Evolutionary conservation across 2,113 vertebrate species (phyloP).

Genomic region (Nycticebus coucang): DNA sequence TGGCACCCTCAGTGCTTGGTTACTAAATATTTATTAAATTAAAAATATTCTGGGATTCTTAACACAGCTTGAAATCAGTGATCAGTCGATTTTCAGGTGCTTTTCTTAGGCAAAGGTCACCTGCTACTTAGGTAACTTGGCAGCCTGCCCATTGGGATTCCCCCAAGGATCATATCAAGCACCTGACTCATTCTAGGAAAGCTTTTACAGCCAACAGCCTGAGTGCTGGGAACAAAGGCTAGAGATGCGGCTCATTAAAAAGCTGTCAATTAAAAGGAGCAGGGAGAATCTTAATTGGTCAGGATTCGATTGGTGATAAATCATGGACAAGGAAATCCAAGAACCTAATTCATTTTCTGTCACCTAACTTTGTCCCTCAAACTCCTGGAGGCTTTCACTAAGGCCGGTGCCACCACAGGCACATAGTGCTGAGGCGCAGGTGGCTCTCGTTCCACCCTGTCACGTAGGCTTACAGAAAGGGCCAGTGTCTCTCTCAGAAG

Average conservation of each 20-base stretch:
- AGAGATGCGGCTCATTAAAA: background rate
- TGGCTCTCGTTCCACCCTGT: background rate
- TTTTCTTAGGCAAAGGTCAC: background rate
- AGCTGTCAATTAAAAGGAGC: background rate
- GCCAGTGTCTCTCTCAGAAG: background rate
- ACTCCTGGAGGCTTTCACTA: background rate
- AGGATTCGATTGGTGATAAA: background rate
- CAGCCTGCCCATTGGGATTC: background rate
- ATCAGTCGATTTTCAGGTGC: slow-evolving; percentile 12
- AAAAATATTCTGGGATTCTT: background rate
- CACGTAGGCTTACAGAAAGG: background rate
- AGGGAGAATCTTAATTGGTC: background rate
- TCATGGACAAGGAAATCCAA: background rate
- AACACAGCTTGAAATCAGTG: background rate
- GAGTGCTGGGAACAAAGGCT: background rate
- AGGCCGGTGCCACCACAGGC: background rate
- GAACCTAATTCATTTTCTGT: background rate
- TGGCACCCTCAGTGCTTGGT: background rate
- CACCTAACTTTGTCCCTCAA: background rate
- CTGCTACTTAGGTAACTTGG: background rate
- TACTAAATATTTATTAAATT: background rate
- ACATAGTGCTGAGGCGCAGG: fast-evolving
- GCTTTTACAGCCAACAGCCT: background rate
- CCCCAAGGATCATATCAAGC: background rate
- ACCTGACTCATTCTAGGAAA: background rate